These are phyloP conservation scores for Cryptotis parvus DNA, from an alignment of 2,113 vertebrate species.

Conservation along the genomic window DNA sequence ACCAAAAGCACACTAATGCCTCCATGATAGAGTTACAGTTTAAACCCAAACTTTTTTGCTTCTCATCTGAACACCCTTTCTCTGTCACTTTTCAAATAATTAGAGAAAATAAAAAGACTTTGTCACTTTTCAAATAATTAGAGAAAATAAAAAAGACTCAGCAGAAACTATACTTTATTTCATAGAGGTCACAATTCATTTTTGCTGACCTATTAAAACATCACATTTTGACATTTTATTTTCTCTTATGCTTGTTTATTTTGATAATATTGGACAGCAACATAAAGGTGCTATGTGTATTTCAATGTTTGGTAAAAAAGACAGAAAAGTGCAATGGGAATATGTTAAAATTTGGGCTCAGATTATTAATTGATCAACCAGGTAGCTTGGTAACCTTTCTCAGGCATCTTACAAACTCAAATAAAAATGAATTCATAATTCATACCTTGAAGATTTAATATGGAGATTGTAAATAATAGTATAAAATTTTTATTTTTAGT, in stretches of 20 bases:
- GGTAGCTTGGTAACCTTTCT: not conserved
- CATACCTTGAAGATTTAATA: not conserved
- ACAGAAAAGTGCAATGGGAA: not conserved
- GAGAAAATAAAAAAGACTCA: not conserved
- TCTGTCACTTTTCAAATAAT: not conserved
- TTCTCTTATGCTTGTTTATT: not conserved
- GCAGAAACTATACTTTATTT: not conserved
- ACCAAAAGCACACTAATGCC: too few species aligned
- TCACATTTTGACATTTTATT: not conserved
- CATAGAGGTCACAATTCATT: not conserved
- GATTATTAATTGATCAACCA: not conserved
- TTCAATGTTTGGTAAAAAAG: not conserved
- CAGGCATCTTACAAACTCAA: not conserved
- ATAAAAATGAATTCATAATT: conserved; percentile 1
- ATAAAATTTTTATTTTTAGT: not conserved
- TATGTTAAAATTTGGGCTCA: not conserved
- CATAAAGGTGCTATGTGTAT: not conserved
- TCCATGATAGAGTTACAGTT: not conserved
- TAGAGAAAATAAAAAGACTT: too few species aligned
- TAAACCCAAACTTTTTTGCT: not conserved
- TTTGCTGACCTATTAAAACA: not conserved
- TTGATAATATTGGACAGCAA: not conserved
- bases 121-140: not conserved
- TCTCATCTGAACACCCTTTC: not conserved
- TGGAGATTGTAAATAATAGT: not conserved